A percentile compares a stretch with the other conserved stretches of the same genome.
Evolutionary conservation across 2,113 vertebrate genomes (phyloP).

Genomic region (Sus scrofa): DNA sequence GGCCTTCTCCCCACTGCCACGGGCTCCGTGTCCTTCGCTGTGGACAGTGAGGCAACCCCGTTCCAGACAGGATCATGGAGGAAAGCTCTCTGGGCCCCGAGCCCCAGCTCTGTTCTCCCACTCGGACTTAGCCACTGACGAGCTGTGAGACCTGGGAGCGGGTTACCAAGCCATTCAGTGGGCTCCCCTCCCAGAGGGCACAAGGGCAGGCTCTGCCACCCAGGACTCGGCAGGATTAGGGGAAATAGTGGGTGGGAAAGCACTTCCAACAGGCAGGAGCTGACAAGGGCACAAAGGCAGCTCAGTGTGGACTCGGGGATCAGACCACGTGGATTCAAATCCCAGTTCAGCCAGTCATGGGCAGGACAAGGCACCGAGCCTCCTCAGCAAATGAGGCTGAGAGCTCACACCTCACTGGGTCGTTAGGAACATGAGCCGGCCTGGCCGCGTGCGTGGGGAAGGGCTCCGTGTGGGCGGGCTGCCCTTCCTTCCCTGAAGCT

Average conservation of each 20-base stretch:
- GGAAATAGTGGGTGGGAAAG: background rate
- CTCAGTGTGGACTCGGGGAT: slow-evolving; percentile 15
- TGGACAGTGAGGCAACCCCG: background rate
- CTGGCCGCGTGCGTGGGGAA: background rate
- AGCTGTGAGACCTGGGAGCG: background rate
- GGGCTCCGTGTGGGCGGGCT: background rate
- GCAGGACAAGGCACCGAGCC: background rate
- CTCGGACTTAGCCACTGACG: background rate
- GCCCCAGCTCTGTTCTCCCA: background rate
- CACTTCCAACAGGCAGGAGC: background rate
- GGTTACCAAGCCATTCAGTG: background rate
- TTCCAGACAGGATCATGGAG: background rate
- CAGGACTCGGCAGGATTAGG: background rate
- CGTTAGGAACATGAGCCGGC: background rate
- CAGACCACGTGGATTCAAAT: slow-evolving; percentile 10
- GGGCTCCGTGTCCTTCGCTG: background rate
- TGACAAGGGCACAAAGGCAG: background rate
- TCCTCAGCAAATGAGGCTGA: background rate
- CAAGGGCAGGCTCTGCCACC: background rate
- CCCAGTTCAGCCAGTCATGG: background rate
- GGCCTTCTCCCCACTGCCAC: background rate
- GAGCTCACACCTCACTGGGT: background rate
- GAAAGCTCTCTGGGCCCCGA: background rate
- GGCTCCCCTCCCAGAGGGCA: background rate
- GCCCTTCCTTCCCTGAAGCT: background rate